Evolutionary conservation across 1,140 invertebrate species (phyloP).

Genomic region (Maniola jurtina): DNA sequence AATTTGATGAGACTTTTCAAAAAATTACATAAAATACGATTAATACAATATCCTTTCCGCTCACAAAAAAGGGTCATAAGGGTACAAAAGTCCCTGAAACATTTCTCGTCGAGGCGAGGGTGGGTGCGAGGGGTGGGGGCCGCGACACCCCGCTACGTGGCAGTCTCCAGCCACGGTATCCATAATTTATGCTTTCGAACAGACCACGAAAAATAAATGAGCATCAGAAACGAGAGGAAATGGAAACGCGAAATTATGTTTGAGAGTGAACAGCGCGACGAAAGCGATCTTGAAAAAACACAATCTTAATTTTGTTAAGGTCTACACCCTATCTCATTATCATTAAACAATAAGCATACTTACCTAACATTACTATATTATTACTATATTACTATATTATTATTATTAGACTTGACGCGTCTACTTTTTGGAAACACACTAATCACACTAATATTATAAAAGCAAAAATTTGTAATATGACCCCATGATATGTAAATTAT

Average conservation of each 20-base stretch:
- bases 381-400: no score
- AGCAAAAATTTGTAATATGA: no score
- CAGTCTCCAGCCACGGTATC: constrained; percentile 61
- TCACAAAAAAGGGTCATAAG: constrained; percentile 66
- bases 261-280: not conserved
- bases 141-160: constrained; percentile 45
- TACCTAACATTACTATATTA: no score
- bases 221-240: constrained; percentile 55
- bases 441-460: no score
- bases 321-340: no score
- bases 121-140: constrained; percentile 43
- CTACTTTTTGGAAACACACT: no score
- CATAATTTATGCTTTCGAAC: constrained; percentile 71
- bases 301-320: no score
- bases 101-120: constrained; percentile 67
- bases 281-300: not conserved
- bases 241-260: constrained; percentile 30
- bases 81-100: constrained; percentile 70
- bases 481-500: no score
- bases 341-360: no score
- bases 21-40: constrained; percentile 47
- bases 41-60: constrained; percentile 74
- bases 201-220: constrained; percentile 73
- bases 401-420: no score
- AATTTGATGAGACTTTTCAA: not conserved